phyloP scores from a whole-genome alignment of 2,797 vertebrate genomes.

The Oreochromis mossambicus region DNA sequence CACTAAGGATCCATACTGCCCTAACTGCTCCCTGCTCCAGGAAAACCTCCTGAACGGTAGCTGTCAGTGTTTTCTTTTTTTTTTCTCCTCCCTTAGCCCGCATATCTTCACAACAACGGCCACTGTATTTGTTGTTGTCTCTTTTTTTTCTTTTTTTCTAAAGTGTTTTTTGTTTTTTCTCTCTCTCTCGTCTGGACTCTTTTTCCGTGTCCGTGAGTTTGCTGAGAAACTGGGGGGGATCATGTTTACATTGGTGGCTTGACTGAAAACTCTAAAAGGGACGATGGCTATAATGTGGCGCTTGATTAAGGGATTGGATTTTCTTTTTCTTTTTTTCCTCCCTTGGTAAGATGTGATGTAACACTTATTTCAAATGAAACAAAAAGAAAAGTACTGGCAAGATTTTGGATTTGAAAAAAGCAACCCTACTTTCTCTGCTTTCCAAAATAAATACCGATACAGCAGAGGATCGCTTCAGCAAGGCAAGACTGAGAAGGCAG shows the following conservation, averaged over 20 bases:
- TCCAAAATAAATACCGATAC: neutral
- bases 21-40: slow-evolving; percentile 47
- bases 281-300: slow-evolving; percentile 18
- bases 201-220: slow-evolving; percentile 29
- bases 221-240: slow-evolving; percentile 20
- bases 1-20: slow-evolving; percentile 78
- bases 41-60: slow-evolving; percentile 53
- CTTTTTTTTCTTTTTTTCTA: neutral
- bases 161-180: neutral
- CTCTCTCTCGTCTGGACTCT: neutral
- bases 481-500: slow-evolving; percentile 40
- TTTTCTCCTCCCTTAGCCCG: neutral
- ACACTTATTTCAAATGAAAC: slow-evolving; percentile 3
- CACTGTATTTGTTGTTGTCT: slow-evolving; percentile 36
- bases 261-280: slow-evolving; percentile 36
- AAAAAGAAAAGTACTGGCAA: slow-evolving; percentile 4
- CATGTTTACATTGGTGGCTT: slow-evolving; percentile 72
- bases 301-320: neutral
- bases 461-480: slow-evolving; percentile 28
- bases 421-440: slow-evolving; percentile 4
- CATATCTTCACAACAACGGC: slow-evolving; percentile 45
- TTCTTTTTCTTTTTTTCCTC: neutral
- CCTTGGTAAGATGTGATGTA: neutral
- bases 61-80: slow-evolving; percentile 32
- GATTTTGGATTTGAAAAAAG: neutral